Conservation (phyloP, 2,888 invertebrate species). For the Chaetoderma sp. region DNA sequence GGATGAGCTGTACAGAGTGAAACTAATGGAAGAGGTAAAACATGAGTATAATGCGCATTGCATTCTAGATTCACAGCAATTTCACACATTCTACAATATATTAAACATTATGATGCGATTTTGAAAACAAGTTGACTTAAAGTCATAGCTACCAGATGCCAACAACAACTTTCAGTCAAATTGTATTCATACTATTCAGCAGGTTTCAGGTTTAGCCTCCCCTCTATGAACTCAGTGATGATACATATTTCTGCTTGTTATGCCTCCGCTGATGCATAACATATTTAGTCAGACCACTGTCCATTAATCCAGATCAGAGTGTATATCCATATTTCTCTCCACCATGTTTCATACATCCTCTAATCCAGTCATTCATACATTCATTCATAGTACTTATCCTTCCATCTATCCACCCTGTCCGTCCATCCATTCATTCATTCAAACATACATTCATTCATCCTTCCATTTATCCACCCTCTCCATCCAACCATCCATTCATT, state of each 20-base stretch:
- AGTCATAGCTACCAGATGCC: background rate
- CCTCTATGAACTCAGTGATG: background rate
- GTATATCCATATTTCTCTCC: too few species aligned
- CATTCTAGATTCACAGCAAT: background rate
- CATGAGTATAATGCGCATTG: background rate
- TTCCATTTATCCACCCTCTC: too few species aligned
- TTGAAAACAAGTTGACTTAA: background rate
- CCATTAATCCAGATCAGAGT: too few species aligned
- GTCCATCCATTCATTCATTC: too few species aligned
- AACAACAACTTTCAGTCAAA: background rate
- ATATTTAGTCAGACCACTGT: too few species aligned
- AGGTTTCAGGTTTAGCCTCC: background rate
- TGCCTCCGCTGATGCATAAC: too few species aligned
- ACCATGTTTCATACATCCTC: too few species aligned
- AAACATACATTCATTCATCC: too few species aligned
- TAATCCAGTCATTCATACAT: too few species aligned
- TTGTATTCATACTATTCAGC: background rate
- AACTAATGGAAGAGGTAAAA: slow-evolving; percentile 61
- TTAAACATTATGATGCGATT: background rate
- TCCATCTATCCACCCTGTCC: too few species aligned
- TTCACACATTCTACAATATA: background rate
- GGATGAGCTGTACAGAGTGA: slow-evolving; percentile 57
- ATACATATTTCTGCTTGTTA: background rate
- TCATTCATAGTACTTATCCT: too few species aligned
- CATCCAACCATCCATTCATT: too few species aligned